A percentile compares a stretch with the other conserved stretches of the same genome.
phyloP scores from a whole-genome alignment of 2,113 vertebrate species.

The Sylvia atricapilla region DNA sequence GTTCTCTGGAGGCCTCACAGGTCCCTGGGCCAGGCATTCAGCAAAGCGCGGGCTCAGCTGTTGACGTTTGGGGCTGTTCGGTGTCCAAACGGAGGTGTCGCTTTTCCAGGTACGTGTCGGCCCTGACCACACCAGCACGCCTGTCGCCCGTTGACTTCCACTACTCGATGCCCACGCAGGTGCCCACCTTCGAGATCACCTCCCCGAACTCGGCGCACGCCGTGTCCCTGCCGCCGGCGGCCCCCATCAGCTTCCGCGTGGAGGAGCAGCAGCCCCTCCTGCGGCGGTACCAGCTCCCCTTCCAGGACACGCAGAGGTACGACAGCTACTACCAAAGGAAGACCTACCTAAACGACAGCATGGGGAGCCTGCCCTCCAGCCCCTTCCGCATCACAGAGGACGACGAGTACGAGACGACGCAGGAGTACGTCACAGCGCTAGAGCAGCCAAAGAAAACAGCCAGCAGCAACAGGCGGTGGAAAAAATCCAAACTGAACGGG shows the following conservation, averaged over 20 bases:
- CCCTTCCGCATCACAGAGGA: constrained; percentile 91
- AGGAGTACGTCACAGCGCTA: constrained; percentile 90
- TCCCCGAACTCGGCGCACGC: constrained; percentile 92
- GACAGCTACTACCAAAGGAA: constrained; percentile 91
- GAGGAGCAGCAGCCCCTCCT: constrained; percentile 92
- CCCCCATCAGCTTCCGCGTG: constrained; percentile 84
- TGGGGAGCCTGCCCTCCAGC: constrained; percentile 93
- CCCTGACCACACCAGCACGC: constrained; percentile 93
- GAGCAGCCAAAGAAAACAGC: constrained; percentile 83
- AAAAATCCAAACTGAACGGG: constrained; percentile 91
- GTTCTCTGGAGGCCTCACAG: fast-evolving
- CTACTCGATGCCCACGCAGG: constrained; percentile 91
- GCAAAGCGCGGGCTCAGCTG: fast-evolving
- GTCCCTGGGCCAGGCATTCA: fast-evolving
- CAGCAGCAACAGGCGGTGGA: constrained; percentile 85
- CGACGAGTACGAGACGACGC: constrained; percentile 95
- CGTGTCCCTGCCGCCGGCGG: constrained; percentile 89
- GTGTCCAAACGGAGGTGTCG: not conserved
- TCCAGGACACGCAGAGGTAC: constrained; percentile 86
- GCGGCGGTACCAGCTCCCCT: constrained; percentile 85
- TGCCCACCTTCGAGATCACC: constrained; percentile 97
- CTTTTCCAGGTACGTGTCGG: constrained; percentile 90
- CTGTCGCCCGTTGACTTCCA: constrained; percentile 96
- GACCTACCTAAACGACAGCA: constrained; percentile 89
- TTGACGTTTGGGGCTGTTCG: fast-evolving